A percentile compares a stretch with the other conserved stretches of the same genome.
phyloP scores from a whole-genome alignment of 2,113 vertebrate genomes.

The Colaptes auratus region DNA sequence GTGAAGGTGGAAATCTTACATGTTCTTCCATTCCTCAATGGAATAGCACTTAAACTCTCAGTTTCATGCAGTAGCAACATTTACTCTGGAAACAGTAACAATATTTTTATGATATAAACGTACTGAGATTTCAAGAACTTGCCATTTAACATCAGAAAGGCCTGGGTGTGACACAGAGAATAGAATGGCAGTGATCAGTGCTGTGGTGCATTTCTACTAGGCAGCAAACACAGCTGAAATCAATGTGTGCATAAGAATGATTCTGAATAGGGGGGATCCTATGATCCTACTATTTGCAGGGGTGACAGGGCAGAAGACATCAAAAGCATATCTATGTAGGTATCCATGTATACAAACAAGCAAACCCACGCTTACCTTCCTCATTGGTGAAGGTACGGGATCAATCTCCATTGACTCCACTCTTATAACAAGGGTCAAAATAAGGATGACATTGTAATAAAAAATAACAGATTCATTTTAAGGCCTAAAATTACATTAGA shows the following conservation, averaged over 20 bases:
- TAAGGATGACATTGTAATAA: background rate
- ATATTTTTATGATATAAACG: background rate
- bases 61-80: background rate
- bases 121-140: background rate
- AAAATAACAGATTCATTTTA: background rate
- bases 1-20: background rate
- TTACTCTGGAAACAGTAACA: background rate
- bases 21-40: background rate
- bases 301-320: background rate
- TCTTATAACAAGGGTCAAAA: constrained; percentile 37
- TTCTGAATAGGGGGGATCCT: background rate
- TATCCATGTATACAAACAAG: no score
- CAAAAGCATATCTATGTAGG: background rate
- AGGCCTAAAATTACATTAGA: background rate
- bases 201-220: background rate
- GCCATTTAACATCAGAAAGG: background rate
- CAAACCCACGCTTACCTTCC: constrained; percentile 55
- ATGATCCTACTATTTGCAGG: background rate
- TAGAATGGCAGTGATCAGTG: background rate
- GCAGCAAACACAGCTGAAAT: background rate
- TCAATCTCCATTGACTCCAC: constrained; percentile 70
- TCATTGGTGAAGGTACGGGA: constrained; percentile 55
- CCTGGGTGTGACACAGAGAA: background rate
- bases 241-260: background rate
- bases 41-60: background rate